A percentile compares a stretch with the other conserved stretches of the same genome.
These are phyloP conservation scores for Pycnomerus fuliginosus DNA, from an alignment of 2,888 invertebrate species.

Conservation along the genomic window DNA sequence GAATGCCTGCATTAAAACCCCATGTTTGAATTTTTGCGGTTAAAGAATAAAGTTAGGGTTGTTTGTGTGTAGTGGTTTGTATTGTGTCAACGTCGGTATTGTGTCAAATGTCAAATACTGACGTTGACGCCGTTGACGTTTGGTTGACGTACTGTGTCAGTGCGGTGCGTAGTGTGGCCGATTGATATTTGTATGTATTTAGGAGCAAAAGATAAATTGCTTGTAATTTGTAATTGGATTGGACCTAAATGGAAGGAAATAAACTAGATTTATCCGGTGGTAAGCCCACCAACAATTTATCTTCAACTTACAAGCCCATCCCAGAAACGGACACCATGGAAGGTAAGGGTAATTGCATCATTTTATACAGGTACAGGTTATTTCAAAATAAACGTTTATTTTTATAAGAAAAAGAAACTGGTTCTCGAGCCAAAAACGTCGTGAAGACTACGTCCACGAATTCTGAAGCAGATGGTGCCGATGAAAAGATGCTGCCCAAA, in stretches of 20 bases:
- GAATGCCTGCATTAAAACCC: no score
- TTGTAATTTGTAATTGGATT: slow-evolving; percentile 9
- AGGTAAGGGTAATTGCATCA: slow-evolving; percentile 40
- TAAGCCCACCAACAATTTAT: slow-evolving; percentile 37
- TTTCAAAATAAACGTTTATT: slow-evolving; percentile 5
- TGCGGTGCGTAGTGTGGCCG: no score
- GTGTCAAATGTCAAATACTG: no score
- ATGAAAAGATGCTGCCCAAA: slow-evolving; percentile 67
- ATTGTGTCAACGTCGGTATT: no score
- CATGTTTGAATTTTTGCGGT: no score
- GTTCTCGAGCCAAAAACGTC: slow-evolving; percentile 51
- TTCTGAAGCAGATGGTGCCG: slow-evolving; percentile 63
- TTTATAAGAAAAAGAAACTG: slow-evolving; percentile 40
- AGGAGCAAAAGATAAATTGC: no score
- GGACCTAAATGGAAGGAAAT: slow-evolving; percentile 52
- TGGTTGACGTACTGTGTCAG: no score
- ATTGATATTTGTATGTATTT: no score
- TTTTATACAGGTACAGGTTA: background rate
- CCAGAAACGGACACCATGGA: slow-evolving; percentile 62
- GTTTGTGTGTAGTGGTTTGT: no score
- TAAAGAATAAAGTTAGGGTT: no score
- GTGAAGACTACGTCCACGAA: slow-evolving; percentile 48
- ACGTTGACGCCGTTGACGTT: no score
- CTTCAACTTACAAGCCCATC: slow-evolving; percentile 58
- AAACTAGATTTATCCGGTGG: slow-evolving; percentile 49